A percentile compares a stretch with the other conserved stretches of the same genome.
phyloP scores from a whole-genome alignment of 2,888 invertebrate species.

The Ophioninae sp. region DNA sequence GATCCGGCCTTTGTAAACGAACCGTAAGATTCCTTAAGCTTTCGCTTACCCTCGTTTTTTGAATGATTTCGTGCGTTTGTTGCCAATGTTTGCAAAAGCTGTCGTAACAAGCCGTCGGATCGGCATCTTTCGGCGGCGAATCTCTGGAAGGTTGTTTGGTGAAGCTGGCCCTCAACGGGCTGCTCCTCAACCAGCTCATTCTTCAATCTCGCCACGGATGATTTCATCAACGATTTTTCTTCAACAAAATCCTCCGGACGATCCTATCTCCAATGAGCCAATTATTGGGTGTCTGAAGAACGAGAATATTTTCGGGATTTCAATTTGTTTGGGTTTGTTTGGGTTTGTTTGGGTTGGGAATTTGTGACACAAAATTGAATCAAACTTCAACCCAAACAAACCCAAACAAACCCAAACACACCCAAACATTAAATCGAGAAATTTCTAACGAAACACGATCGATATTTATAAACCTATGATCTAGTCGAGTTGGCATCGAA shows the following conservation, averaged over 20 bases:
- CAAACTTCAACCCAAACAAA: too few species aligned
- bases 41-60: slow-evolving; percentile 85
- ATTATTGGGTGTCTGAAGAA: slow-evolving; percentile 24
- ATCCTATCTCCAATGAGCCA: not conserved
- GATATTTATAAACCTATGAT: not conserved
- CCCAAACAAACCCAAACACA: too few species aligned
- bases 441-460: not conserved
- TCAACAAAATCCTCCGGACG: slow-evolving; percentile 5
- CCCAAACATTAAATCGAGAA: too few species aligned
- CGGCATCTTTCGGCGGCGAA: slow-evolving; percentile 87
- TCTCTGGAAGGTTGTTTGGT: slow-evolving; percentile 85
- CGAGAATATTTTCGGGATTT: not conserved
- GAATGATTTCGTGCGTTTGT: slow-evolving; percentile 92
- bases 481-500: not conserved
- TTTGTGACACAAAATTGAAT: too few species aligned
- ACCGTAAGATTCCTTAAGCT: not conserved
- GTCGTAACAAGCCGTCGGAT: slow-evolving; percentile 94
- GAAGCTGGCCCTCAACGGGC: slow-evolving; percentile 83
- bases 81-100: slow-evolving; percentile 98
- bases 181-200: slow-evolving; percentile 89
- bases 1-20: not conserved
- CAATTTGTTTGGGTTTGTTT: not conserved
- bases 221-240: slow-evolving; percentile 49
- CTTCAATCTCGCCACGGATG: slow-evolving; percentile 39
- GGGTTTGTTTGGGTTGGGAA: too few species aligned